Percentiles rank a stretch among this genome's conserved stretches.
Evolutionary conservation across 1,140 invertebrate genomes (phyloP).

Genomic region (Drosophila setifemur): DNA sequence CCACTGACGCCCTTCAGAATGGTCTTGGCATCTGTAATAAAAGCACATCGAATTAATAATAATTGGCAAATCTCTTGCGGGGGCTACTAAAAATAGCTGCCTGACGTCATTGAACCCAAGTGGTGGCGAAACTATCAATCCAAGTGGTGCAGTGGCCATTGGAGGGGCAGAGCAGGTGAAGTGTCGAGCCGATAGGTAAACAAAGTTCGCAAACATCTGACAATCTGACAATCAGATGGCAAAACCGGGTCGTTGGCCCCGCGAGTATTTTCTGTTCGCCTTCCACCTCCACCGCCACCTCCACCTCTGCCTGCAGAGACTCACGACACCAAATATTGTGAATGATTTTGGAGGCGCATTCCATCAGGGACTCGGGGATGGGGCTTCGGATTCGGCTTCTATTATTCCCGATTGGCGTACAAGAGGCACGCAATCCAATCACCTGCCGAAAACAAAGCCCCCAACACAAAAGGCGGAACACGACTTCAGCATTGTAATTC

Average conservation of each 20-base stretch:
- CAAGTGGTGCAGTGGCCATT: slow-evolving; percentile 8
- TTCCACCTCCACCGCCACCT: not conserved
- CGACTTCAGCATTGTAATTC: no score
- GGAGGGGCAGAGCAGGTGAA: not conserved
- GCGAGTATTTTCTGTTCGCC: slow-evolving; percentile 10
- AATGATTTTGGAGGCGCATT: not conserved
- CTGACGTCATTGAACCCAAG: slow-evolving; percentile 24
- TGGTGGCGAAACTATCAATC: slow-evolving; percentile 5
- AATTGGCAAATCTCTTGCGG: not conserved
- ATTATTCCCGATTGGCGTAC: not conserved
- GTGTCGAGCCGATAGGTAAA: slow-evolving; percentile 26
- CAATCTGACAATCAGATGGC: slow-evolving; percentile 23
- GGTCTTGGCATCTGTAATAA: slow-evolving; percentile 88
- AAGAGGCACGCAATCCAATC: not conserved
- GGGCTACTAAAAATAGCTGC: slow-evolving; percentile 23
- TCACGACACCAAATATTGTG: not conserved
- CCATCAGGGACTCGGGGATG: not conserved
- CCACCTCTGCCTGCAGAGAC: not conserved
- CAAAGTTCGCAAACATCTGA: slow-evolving; percentile 13
- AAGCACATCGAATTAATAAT: slow-evolving; percentile 11
- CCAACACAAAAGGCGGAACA: not conserved
- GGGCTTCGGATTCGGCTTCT: not conserved
- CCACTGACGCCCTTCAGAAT: slow-evolving; percentile 94
- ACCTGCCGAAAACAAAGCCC: not conserved
- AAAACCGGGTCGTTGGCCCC: slow-evolving; percentile 39